Base-by-base conservation (phyloP, 2,797 vertebrate species). In the Anableps anableps region DNA sequence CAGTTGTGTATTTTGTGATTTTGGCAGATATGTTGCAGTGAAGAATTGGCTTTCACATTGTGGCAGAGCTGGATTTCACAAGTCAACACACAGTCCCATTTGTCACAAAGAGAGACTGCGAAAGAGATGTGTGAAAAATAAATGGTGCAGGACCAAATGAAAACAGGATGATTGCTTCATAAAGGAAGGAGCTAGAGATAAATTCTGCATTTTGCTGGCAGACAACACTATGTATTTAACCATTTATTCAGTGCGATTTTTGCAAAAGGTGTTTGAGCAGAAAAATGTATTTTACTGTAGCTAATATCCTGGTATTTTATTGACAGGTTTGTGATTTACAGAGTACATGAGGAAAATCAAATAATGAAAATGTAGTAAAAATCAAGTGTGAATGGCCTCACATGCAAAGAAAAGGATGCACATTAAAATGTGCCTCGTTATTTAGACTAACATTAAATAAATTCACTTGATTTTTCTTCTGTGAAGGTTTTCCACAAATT, bases 21-120 rank as follows among this genome's bases (percentile, higher is more conserved):
- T 80, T 90, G 85, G 72, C 66, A 82, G 66, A 41, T 62, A 58
- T 77, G 60, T 62, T 53, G 51, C 76, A 29, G 83, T 86, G 76
- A 87, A 79, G 45, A 88, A 86, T 87, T 87, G 68, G 43, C 81
- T 88, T 89, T 83, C 80, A 88, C 70, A 85, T 83, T 82, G 82
- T 71, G 17, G 81, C 72, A 62, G 75, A 88, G 83, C 79, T 45
- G 78, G 51, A 85, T 86, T 50, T 91, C 76, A 91, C 51, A 79
- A 88, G 76, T 83, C 83, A 89, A 79, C 78, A 64, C 68, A 85
- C 51, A 76, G 75, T 80, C 75, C 41, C 77, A 84, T 84, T 89
- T 80, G 81, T 88, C 81, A 83, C 23, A 77, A 7, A 70, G 55
- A 31, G 62, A 70, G 34, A 36, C 47, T 11, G 73, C 48, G 29